Evolutionary conservation across 2,113 vertebrate genomes (phyloP).

Genomic region (Archocentrus centrarchus): DNA sequence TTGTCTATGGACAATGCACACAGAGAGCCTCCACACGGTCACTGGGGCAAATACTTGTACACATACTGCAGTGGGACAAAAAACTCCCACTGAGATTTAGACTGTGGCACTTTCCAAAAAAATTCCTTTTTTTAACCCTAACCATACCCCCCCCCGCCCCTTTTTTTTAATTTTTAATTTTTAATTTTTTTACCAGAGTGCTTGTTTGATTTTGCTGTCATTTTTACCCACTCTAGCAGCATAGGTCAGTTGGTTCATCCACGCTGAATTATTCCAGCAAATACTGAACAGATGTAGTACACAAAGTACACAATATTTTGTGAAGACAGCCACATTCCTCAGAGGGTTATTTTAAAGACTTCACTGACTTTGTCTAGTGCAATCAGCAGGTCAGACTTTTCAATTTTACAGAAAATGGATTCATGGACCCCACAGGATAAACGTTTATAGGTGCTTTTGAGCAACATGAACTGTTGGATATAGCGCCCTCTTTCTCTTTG

Average conservation of each 20-base stretch:
- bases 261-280: too few relatives aligned
- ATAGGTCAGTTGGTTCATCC: neutral
- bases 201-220: neutral
- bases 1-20: conserved; percentile 54
- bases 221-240: neutral
- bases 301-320: too few relatives aligned
- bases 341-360: too few relatives aligned
- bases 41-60: conserved; percentile 38
- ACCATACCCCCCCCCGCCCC: too few relatives aligned
- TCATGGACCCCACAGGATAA: neutral
- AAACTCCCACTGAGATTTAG: neutral
- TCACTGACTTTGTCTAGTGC: neutral
- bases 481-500: neutral
- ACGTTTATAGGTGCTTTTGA: neutral
- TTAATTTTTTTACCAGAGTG: neutral
- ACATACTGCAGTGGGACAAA: conserved; percentile 14
- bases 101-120: neutral
- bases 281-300: too few relatives aligned
- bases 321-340: too few relatives aligned
- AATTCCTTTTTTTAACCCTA: neutral
- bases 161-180: neutral
- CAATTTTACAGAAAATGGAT: neutral
- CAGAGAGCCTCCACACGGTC: conserved; percentile 1
- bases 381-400: neutral
- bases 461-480: neutral